Percentiles rank a stretch among this genome's conserved stretches.
Evolutionary conservation across 2,888 invertebrate genomes (phyloP).

Genomic region (Agonopterix heracliana): DNA sequence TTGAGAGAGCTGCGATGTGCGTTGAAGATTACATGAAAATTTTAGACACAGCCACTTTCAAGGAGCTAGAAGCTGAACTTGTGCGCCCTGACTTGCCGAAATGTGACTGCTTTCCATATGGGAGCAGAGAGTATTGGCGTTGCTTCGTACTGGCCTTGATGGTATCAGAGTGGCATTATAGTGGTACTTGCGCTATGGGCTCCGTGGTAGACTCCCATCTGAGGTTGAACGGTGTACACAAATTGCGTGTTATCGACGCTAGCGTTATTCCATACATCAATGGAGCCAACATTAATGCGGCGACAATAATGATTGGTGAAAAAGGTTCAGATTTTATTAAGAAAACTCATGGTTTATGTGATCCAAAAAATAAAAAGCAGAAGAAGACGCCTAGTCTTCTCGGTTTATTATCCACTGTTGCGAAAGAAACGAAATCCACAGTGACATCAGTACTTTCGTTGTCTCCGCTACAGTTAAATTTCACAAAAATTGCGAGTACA

Average conservation of each 20-base stretch:
- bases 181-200: constrained; percentile 32
- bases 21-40: constrained; percentile 34
- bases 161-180: constrained; percentile 74
- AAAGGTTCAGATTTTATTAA: constrained; percentile 18
- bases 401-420: no score
- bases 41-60: neutral
- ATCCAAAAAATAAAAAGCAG: no score
- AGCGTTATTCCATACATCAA: constrained; percentile 24
- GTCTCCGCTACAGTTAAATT: no score
- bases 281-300: constrained; percentile 26
- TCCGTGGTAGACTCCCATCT: constrained; percentile 22
- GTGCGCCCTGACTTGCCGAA: neutral
- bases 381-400: no score
- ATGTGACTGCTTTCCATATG: neutral
- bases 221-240: constrained; percentile 21
- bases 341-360: no score
- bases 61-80: neutral
- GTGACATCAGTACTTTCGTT: no score
- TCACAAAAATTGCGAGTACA: no score
- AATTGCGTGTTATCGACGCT: constrained; percentile 29
- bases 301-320: constrained; percentile 28
- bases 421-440: no score
- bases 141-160: constrained; percentile 71
- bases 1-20: neutral
- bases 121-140: neutral